A percentile compares a stretch with the other conserved stretches of the same genome.
These are phyloP conservation scores for Nicator chloris DNA, from an alignment of 2,113 vertebrate genomes.

Conservation along the genomic window DNA sequence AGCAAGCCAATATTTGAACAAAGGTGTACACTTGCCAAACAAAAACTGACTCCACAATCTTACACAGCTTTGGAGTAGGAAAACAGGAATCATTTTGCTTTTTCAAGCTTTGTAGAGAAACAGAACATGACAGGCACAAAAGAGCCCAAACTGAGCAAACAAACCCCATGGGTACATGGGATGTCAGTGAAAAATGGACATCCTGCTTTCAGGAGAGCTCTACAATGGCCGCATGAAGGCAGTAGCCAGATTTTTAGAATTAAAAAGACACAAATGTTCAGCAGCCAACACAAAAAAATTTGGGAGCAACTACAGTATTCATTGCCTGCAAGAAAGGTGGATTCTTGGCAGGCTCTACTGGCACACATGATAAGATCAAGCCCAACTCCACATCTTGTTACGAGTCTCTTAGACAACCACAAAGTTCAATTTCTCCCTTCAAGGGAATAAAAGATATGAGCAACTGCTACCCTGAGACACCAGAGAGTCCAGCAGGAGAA, in stretches of 20 bases:
- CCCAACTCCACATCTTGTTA: neutral
- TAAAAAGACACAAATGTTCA: neutral
- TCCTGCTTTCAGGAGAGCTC: neutral
- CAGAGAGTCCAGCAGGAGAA: neutral
- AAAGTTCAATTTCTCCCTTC: neutral
- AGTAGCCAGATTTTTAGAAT: neutral
- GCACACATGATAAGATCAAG: neutral
- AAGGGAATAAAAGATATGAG: neutral
- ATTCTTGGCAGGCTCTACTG: neutral
- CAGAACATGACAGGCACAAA: constrained; percentile 5
- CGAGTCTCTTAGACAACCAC: neutral
- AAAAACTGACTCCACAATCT: neutral
- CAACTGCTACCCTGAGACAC: neutral
- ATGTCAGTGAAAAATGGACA: constrained; percentile 19
- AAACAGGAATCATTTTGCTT: neutral
- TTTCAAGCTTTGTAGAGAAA: neutral
- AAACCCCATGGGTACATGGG: neutral
- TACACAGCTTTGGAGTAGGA: neutral
- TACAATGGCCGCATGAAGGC: neutral
- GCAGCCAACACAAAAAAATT: neutral
- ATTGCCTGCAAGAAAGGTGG: neutral
- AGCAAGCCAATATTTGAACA: constrained; percentile 35
- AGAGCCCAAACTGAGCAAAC: neutral
- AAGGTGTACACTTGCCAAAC: constrained; percentile 30
- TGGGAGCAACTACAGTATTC: neutral